Evolutionary conservation across 2,888 invertebrate genomes (phyloP), one percentile per base, ranked within the genome.

Genomic region (Camponotus fellah): DNA sequence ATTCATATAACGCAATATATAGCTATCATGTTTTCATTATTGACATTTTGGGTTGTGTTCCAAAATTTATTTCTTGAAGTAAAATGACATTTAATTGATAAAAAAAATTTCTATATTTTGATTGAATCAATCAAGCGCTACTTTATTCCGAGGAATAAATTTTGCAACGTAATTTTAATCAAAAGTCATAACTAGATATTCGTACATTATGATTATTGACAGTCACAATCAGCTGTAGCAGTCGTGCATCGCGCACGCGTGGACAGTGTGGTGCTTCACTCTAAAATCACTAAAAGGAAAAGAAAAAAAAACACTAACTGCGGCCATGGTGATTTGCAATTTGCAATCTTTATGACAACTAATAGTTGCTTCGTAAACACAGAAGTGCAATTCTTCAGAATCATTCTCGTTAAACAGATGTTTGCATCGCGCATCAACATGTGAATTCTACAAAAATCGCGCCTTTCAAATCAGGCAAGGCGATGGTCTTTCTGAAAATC

Each of bases 181-280:
- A n/a, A 8, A n/a, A 53, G n/a, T 53, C 49, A 4, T 40, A 17
- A 32, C 69, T 49, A 34, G 32, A 69, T 40, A 43, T 9, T 2
- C 14, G 17, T 9, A 5, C 12, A 10, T 32, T 9, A 6, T 46
- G 26, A 6, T 26, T 60, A n/a, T 49, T 17, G 53, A 53, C 8
- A 53, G n/a, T 3, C 8, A 53, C 53, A 53, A 53, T 53, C 53
- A 53, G 53, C 53, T 53, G 53, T 53, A 53, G n/a, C 53, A 53
- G n/a, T n/a, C n/a, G 8, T n/a, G n/a, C 8, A 53, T 5, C 14
- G 69, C 71, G 71, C 71, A 71, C 21, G 37, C 71, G 56, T 53
- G 8, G 53, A 8, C 53, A 53, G 46, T 49, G 17, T n/a, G 53
- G n/a, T n/a, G 53, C 56, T n/a, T 14, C 72, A 37, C 21, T 8